Evolutionary conservation across 2,888 invertebrate species (phyloP).

Genomic region (Leptopilina myrica): DNA sequence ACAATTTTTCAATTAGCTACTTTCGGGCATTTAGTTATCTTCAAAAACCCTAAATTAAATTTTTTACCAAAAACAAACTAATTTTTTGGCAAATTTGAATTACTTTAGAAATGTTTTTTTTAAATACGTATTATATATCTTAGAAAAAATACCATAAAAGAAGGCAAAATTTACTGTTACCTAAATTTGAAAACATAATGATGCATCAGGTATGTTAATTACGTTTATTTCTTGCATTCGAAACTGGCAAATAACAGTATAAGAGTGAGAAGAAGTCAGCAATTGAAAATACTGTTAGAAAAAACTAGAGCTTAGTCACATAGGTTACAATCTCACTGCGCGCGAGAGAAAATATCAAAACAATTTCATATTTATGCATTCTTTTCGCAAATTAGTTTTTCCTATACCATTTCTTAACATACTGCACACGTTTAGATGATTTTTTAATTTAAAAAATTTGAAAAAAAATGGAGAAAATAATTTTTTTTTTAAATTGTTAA

Average conservation of each 20-base stretch:
- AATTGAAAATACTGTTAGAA: conserved; percentile 28
- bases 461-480: no score
- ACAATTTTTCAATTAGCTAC: no score
- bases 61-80: no score
- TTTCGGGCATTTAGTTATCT: no score
- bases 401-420: background rate
- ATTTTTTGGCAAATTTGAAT: no score
- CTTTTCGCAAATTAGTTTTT: background rate
- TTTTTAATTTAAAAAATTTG: no score
- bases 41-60: no score
- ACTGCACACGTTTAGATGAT: no score
- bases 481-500: no score
- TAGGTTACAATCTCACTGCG: background rate
- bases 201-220: background rate
- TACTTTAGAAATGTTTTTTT: no score
- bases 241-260: conserved; percentile 3
- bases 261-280: conserved; percentile 10
- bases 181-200: background rate
- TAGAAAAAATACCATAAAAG: background rate
- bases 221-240: conserved; percentile 14
- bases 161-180: background rate
- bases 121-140: no score
- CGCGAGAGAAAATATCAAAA: background rate
- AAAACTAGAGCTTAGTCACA: conserved; percentile 10
- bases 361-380: no score